Conservation (phyloP, 30 jellyfish, hydroid and myxozoan species). For the Sanderia malayensis region DNA sequence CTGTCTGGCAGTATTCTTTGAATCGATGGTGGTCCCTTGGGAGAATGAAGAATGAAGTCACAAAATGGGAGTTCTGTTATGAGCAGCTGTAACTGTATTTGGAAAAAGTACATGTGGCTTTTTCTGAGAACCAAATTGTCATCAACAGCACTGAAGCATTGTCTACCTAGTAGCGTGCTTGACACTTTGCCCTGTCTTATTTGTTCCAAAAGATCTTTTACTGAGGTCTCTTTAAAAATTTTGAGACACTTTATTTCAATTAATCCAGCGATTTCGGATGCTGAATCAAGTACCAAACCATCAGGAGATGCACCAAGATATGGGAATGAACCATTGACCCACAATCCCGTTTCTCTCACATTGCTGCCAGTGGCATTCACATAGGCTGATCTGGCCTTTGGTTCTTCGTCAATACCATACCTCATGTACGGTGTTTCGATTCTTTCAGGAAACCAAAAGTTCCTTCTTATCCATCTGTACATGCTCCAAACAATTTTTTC, state of each 20-base stretch:
- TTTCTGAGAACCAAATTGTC: constrained; percentile 35
- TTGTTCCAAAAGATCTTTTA: constrained; percentile 21
- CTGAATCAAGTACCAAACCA: constrained; percentile 38
- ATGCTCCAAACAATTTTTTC: constrained; percentile 6
- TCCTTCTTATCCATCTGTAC: constrained; percentile 17
- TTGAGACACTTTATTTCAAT: constrained; percentile 42
- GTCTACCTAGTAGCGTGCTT: constrained; percentile 36
- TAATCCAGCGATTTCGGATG: constrained; percentile 18
- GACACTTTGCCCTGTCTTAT: neutral
- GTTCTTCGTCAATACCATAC: constrained; percentile 41
- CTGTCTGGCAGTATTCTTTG: constrained; percentile 56
- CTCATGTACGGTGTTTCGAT: constrained; percentile 13
- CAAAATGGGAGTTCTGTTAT: constrained; percentile 50
- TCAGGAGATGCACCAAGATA: constrained; percentile 67
- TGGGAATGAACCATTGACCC: constrained; percentile 48
- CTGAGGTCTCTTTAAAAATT: constrained; percentile 24
- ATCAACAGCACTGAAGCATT: constrained; percentile 44
- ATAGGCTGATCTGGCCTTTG: constrained; percentile 28
- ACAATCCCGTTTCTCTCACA: constrained; percentile 42
- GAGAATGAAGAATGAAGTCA: constrained; percentile 65
- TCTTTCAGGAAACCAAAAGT: constrained; percentile 17
- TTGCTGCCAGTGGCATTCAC: constrained; percentile 14
- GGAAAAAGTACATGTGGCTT: constrained; percentile 51
- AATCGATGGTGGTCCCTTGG: constrained; percentile 61
- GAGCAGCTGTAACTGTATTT: constrained; percentile 68